Evolutionary conservation across 1,140 invertebrate genomes (phyloP).

Genomic region (Diabrotica virgifera): DNA sequence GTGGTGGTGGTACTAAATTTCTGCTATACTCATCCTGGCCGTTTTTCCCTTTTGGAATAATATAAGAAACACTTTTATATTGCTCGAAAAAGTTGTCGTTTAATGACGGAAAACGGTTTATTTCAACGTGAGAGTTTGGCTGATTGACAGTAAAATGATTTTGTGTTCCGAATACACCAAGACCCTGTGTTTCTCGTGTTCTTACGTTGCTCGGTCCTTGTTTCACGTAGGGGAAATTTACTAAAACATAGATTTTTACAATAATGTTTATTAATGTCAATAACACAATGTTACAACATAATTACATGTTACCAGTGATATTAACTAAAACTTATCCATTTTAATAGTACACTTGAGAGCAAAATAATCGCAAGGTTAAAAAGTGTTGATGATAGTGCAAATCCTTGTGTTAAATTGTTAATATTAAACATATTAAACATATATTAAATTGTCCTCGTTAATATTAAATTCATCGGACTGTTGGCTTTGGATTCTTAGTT

Average conservation of each 20-base stretch:
- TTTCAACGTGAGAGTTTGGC: constrained; percentile 8
- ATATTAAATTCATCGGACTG: no score
- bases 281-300: no score
- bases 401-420: no score
- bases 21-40: constrained; percentile 40
- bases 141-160: constrained; percentile 22
- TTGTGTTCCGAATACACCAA: not conserved
- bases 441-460: no score
- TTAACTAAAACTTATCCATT: no score
- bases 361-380: no score
- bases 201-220: constrained; percentile 11
- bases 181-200: constrained; percentile 6
- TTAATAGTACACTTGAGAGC: no score
- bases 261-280: no score
- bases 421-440: no score
- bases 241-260: not conserved
- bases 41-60: not conserved
- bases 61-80: not conserved
- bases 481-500: no score
- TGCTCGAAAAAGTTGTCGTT: constrained; percentile 7
- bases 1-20: constrained; percentile 40
- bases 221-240: not conserved
- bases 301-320: no score
- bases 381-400: no score
- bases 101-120: constrained; percentile 8